These are phyloP conservation scores for Momotus momota DNA, from an alignment of 2,797 vertebrate species.

Conservation along the genomic window DNA sequence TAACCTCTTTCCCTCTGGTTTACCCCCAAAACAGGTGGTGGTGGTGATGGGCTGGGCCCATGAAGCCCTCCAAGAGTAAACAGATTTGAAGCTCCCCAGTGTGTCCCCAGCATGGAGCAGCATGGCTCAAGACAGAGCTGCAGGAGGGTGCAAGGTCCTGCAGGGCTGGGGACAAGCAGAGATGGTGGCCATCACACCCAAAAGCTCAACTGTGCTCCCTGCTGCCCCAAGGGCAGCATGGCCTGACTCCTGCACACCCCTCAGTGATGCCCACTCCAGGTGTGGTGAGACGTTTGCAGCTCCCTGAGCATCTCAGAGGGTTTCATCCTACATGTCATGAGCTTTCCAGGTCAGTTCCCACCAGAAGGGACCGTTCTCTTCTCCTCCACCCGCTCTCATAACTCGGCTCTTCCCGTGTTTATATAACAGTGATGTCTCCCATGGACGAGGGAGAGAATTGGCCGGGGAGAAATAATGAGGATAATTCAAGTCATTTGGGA, in stretches of 20 bases:
- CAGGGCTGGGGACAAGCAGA: neutral
- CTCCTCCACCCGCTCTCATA: neutral
- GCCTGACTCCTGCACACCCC: neutral
- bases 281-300: fast-evolving
- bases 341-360: slow-evolving; percentile 55
- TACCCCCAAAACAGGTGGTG: neutral
- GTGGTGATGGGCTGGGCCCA: neutral
- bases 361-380: neutral
- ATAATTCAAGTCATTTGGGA: slow-evolving; percentile 74
- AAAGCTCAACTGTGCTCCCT: neutral
- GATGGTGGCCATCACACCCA: fast-evolving
- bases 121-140: neutral
- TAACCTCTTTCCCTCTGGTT: neutral
- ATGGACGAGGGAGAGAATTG: slow-evolving; percentile 25
- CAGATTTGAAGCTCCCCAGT: fast-evolving
- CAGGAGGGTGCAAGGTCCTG: neutral
- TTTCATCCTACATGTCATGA: neutral
- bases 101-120: fast-evolving
- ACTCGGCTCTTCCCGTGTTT: slow-evolving; percentile 43
- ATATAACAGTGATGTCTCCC: slow-evolving; percentile 60
- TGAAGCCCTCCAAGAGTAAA: neutral
- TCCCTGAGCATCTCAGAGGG: neutral
- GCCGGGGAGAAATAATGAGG: slow-evolving; percentile 63
- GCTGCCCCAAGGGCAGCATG: fast-evolving
- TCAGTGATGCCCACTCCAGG: fast-evolving